Evolutionary conservation across 2,797 vertebrate species (phyloP), one percentile per base, ranked within the genome.

Genomic region (Semotilus atromaculatus): DNA sequence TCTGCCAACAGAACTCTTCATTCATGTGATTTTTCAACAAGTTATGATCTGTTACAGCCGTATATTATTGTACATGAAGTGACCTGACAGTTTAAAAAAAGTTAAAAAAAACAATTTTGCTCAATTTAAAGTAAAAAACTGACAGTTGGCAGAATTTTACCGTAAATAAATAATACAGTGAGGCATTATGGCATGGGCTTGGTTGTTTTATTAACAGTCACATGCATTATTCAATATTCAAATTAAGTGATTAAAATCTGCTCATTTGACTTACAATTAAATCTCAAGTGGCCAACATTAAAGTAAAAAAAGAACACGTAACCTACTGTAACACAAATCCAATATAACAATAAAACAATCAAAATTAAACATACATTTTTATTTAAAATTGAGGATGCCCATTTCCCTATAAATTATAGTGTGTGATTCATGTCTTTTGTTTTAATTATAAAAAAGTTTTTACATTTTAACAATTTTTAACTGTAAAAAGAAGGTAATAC

Each of bases 1-100:
- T 38, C 73, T 76, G 78, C 78, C 78, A 80, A 51, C 26, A 36
- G 29, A 13, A 67, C 21, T 67, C 26, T 80, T 67, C 77, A 67
- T 80, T 51, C 29, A 80, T 45, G 40, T 66, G 40, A 79, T 16
- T 43, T 4, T 38, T 62, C 55, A 5, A n/a, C 16, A 43, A 73
- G 73, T 55, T 45, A 73, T 73, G 68, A 51, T 36, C 48, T 23
- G 29, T 31, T 48, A 51, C 2, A 67, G 62, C 77, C 11, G 7
- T 31, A 18, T 51, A 45, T 23, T 66, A 19, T 23, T 67, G 43
- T 23, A 67, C 13, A 66, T 31, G 5, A 78, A 80, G 26, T 51
- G 26, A 36, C 43, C 43, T 6, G 29, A 14, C 60, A 48, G 21
- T 64, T 7, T 9, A 1, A 40, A 62, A 19, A 26, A 14, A 7